These are phyloP conservation scores for Octomys mimax DNA, from an alignment of 2,797 vertebrate genomes.

Conservation along the genomic window DNA sequence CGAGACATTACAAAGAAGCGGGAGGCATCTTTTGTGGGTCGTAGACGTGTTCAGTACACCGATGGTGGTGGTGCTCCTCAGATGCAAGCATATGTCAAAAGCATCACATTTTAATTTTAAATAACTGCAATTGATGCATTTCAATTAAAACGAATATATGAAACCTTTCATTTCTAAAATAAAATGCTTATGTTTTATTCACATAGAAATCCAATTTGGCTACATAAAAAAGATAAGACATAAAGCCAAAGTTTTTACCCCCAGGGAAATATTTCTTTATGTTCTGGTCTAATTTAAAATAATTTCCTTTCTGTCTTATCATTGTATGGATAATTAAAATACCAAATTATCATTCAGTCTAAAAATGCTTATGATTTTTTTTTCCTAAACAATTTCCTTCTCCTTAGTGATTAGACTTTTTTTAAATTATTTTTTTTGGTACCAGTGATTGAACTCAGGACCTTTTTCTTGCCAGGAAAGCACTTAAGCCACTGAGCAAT, in stretches of 20 bases:
- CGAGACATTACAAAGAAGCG: not conserved
- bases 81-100: not conserved
- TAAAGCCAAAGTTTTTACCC: not conserved
- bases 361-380: not conserved
- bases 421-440: not conserved
- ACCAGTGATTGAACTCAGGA: too few species aligned
- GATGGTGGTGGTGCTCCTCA: not conserved
- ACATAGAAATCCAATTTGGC: not conserved
- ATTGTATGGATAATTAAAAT: not conserved
- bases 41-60: not conserved
- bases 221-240: not conserved
- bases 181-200: not conserved
- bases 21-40: not conserved
- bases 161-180: not conserved
- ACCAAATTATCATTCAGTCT: not conserved
- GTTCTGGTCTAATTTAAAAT: slow-evolving; percentile 28
- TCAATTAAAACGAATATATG: not conserved
- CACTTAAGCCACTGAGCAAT: too few species aligned
- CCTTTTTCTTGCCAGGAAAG: too few species aligned
- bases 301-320: not conserved
- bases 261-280: not conserved
- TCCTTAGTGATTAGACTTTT: not conserved
- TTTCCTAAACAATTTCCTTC: not conserved
- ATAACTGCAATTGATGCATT: not conserved
- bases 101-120: slow-evolving; percentile 22